Evolutionary conservation across 2,888 invertebrate species (phyloP).

Genomic region (Leptura quadrifasciata): DNA sequence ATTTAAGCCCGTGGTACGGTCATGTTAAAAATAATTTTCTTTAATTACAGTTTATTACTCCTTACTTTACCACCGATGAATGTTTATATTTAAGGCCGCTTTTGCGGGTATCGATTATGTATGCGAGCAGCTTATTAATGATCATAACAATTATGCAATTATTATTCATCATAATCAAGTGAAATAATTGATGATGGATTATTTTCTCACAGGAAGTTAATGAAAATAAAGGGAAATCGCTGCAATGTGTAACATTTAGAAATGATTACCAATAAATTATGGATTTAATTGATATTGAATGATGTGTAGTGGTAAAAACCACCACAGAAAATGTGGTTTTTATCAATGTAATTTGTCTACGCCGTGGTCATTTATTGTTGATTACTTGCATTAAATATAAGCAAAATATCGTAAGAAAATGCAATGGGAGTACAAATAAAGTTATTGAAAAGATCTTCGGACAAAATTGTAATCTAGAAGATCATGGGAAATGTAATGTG

Average conservation of each 20-base stretch:
- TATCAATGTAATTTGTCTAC: not conserved
- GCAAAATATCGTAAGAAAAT: not conserved
- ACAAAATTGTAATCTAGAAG: not conserved
- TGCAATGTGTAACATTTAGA: conserved; percentile 10
- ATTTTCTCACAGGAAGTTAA: conserved; percentile 40
- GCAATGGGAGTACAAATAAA: not conserved
- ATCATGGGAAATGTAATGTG: not conserved
- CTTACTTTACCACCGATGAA: conserved; percentile 61
- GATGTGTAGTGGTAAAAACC: not conserved
- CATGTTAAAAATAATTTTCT: conserved; percentile 73
- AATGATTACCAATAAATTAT: conserved; percentile 21
- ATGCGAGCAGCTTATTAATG: conserved; percentile 50
- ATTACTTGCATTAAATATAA: not conserved
- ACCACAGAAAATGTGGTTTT: conserved; percentile 15
- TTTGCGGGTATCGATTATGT: conserved; percentile 45
- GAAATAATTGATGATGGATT: conserved; percentile 48
- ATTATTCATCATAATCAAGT: conserved; percentile 54
- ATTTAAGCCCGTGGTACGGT: conserved; percentile 70
- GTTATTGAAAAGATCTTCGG: not conserved
- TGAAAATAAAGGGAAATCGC: conserved; percentile 34
- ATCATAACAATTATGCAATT: conserved; percentile 60
- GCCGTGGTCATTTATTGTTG: not conserved
- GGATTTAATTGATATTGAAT: conserved; percentile 12
- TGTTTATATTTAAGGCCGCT: conserved; percentile 43
- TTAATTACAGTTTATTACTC: conserved; percentile 73